Evolutionary conservation across 2,113 vertebrate species (phyloP), one percentile per base, ranked within the genome.

Genomic region (Falco punctatus): DNA sequence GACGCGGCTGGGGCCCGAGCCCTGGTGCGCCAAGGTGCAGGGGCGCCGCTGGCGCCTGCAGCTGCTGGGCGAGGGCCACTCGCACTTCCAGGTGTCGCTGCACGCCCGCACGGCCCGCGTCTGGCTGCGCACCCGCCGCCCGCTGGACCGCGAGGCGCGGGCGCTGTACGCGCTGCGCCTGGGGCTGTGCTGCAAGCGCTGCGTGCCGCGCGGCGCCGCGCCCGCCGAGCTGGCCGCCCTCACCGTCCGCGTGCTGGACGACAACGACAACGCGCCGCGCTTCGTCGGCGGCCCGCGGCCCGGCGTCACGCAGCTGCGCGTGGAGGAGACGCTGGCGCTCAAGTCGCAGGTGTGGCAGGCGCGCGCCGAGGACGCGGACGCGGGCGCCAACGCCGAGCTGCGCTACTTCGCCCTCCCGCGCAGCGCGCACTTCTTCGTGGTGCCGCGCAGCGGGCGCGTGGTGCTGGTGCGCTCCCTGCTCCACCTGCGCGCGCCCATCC

Each of bases 381-480:
- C 98, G 80, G 98, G 98, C 21, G 98, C 98, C 86, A 99, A 99
- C 97, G 98, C 98, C 10, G 98, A 99, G 94, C 94, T 99, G 69
- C 98, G 98, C 64, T 99, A 99, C 97, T 98, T 98, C 90, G 97
- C 98, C 12, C 83, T 96, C 44, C 99, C 98, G 70, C 97, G 66
- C 93, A 99, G 98, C 96, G 97, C 98, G 35, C 98, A 98, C 96
- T 99, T 99, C 85, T 99, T 99, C 96, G 98, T 98, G 67, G 98
- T 99, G 83, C 99, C 99, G 69, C 99, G 99, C 98, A 99, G 98
- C 13, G 99, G 99, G 15, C 98, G 98, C 82, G 97, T 99, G 27
- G 95, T 99, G 24, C 96, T 99, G 46, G 98, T 99, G 58, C 98
- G 98, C 95, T 99, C 99, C n/a, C 98, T 99, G 54, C 98, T 99